Percentiles rank a stretch among this genome's conserved stretches.
These are phyloP conservation scores for Drosophila lacteicornis DNA, from an alignment of 1,140 invertebrate genomes.

Conservation along the genomic window DNA sequence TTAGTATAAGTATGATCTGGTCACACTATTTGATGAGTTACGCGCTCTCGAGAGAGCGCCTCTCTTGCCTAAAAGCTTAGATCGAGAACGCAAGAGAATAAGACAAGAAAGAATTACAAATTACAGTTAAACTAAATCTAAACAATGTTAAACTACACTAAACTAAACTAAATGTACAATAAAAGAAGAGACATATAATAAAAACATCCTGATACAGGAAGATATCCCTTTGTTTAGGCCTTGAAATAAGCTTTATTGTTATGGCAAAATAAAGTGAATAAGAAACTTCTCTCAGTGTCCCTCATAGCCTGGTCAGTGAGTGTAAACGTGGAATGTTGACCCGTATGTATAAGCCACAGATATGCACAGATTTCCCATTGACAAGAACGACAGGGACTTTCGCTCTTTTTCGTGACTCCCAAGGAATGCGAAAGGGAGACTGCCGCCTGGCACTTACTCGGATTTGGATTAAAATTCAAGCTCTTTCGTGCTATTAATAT, in stretches of 20 bases:
- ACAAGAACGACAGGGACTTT: conserved; percentile 22
- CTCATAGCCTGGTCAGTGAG: background rate
- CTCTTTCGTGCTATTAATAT: conserved; percentile 75
- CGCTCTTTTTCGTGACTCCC: conserved; percentile 14
- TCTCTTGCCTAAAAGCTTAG: too few species aligned
- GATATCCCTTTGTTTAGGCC: too few species aligned
- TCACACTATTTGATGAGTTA: too few species aligned
- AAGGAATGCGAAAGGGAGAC: background rate
- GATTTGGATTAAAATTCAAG: conserved; percentile 58
- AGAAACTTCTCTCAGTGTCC: background rate
- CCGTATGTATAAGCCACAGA: conserved; percentile 17
- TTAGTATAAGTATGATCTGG: too few species aligned
- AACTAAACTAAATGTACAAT: too few species aligned
- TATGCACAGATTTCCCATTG: conserved; percentile 42
- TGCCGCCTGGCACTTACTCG: conserved; percentile 4
- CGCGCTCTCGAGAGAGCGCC: too few species aligned
- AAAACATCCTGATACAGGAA: too few species aligned
- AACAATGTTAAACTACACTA: too few species aligned
- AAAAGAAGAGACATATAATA: too few species aligned
- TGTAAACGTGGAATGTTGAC: conserved; percentile 16
- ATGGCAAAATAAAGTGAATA: background rate
- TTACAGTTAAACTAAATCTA: too few species aligned
- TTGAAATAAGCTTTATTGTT: background rate
- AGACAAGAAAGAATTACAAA: too few species aligned
- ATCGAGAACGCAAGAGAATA: too few species aligned